Evolutionary conservation across 2,888 invertebrate genomes (phyloP).

Genomic region (Scrobipalpa costella): DNA sequence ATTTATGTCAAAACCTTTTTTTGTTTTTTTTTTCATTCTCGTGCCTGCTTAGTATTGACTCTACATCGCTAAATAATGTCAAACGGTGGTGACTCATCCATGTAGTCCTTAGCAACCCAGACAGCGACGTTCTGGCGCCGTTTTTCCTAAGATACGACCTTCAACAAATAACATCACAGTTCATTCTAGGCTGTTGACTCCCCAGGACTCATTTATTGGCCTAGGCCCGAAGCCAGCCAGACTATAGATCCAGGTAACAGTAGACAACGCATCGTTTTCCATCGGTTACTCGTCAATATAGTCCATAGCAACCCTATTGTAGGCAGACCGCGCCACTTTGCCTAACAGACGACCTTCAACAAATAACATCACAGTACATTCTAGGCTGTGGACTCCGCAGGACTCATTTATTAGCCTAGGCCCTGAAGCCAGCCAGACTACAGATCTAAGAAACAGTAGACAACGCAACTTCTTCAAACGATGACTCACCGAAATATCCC

Average conservation of each 20-base stretch:
- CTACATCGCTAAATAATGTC: too few species aligned
- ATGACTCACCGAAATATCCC: background rate
- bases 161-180: background rate
- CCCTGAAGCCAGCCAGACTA: background rate
- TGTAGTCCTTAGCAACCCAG: background rate
- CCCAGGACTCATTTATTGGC: constrained; percentile 17
- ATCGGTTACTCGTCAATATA: background rate
- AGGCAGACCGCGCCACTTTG: constrained; percentile 5
- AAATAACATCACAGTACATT: background rate
- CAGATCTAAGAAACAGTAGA: too few species aligned
- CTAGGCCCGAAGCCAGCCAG: constrained; percentile 8
- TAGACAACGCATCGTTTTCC: too few species aligned
- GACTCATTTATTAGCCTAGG: constrained; percentile 17
- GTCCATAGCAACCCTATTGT: background rate
- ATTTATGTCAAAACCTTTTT: too few species aligned
- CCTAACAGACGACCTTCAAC: constrained; percentile 17
- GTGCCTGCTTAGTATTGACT: too few species aligned
- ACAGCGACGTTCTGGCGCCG: constrained; percentile 7
- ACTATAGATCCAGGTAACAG: too few species aligned
- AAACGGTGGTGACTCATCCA: background rate
- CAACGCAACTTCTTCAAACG: too few species aligned
- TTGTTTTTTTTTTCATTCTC: too few species aligned
- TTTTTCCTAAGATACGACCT: constrained; percentile 19
- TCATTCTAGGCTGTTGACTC: constrained; percentile 5
- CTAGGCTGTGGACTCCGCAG: constrained; percentile 10